Percentiles rank a stretch among this genome's conserved stretches.
Evolutionary conservation across 1,140 invertebrate species (phyloP).

Genomic region (Brachionus paranguensis): DNA sequence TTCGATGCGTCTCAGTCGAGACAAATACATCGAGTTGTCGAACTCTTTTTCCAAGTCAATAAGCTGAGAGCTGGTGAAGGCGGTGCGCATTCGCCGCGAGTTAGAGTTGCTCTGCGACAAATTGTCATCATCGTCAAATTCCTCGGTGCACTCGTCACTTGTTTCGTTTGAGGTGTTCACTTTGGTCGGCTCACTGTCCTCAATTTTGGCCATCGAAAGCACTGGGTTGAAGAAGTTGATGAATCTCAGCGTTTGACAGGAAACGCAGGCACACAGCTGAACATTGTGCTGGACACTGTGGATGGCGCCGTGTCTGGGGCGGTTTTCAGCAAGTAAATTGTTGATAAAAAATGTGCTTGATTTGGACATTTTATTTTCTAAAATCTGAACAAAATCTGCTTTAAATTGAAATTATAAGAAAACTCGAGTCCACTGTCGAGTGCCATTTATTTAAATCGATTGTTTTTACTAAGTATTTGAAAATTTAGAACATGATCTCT

Average conservation of each 20-base stretch:
- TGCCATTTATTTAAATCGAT: background rate
- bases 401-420: background rate
- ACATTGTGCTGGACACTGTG: background rate
- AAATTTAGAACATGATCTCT: conserved; percentile 24
- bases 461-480: conserved; percentile 25
- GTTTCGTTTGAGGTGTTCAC: background rate
- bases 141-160: background rate
- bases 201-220: background rate
- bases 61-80: conserved; percentile 61
- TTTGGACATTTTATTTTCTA: conserved; percentile 14
- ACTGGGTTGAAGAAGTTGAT: background rate
- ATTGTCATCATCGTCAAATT: conserved; percentile 18
- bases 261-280: background rate
- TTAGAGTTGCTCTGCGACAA: background rate
- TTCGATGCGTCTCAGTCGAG: conserved; percentile 60
- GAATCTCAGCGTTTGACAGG: background rate
- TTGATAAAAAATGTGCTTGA: conserved; percentile 14
- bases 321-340: background rate
- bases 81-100: conserved; percentile 59
- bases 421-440: background rate
- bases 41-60: conserved; percentile 61
- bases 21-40: conserved; percentile 60
- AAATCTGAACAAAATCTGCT: background rate
- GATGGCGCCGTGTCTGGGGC: background rate
- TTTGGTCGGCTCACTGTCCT: background rate